These are phyloP conservation scores for Paramuricea clavata DNA, from an alignment of 92 coral and sea anemone species.

Conservation along the genomic window DNA sequence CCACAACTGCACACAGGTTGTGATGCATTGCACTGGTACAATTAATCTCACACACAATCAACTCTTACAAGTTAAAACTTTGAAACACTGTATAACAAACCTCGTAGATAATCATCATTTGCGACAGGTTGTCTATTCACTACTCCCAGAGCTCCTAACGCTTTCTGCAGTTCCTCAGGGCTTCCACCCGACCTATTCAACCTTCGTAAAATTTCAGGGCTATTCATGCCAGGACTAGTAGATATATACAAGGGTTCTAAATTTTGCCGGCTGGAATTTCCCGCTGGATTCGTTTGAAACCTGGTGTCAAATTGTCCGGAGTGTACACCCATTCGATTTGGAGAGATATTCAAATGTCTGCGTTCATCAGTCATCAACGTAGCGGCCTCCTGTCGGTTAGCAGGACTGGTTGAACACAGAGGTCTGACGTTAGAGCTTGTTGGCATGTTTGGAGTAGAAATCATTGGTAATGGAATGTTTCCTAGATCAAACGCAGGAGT, in stretches of 20 bases:
- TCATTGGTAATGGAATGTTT: neutral
- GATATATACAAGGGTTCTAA: neutral
- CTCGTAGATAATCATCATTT: constrained; percentile 26
- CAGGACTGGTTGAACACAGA: neutral
- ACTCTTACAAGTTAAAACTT: no score
- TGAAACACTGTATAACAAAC: constrained; percentile 3
- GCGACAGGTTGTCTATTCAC: neutral
- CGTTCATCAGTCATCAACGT: neutral
- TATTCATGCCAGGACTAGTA: neutral
- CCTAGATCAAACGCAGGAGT: neutral
- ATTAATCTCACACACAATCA: no score
- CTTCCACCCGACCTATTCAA: neutral
- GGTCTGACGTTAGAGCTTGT: neutral
- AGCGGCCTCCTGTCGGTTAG: neutral
- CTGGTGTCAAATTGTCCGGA: neutral
- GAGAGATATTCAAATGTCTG: neutral
- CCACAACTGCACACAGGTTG: no score
- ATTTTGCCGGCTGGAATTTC: neutral
- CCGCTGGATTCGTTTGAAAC: neutral
- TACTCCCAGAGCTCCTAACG: neutral
- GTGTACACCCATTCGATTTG: neutral
- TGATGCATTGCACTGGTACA: no score
- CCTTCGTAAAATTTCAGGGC: constrained; percentile 1
- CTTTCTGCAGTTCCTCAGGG: neutral
- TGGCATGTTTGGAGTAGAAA: neutral